These are phyloP conservation scores for Lacerta agilis DNA, from an alignment of 2,797 vertebrate genomes.

Conservation along the genomic window DNA sequence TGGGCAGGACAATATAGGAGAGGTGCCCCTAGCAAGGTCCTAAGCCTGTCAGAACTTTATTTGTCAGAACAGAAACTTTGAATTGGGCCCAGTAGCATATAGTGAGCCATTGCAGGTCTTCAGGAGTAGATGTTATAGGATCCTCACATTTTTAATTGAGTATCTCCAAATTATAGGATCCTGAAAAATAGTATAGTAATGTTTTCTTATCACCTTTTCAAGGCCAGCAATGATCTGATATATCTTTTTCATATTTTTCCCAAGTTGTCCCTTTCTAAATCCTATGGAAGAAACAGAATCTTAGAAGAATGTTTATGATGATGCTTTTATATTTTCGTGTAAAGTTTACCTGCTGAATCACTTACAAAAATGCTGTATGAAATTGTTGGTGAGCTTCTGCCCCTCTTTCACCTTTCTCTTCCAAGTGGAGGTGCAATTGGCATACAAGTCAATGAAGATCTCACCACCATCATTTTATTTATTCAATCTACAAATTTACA, in stretches of 20 bases:
- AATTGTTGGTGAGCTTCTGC: neutral
- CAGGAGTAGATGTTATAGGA: too few relatives aligned
- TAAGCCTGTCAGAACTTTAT: too few relatives aligned
- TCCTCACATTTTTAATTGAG: neutral
- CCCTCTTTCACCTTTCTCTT: neutral
- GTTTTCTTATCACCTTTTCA: neutral
- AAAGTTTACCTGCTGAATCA: neutral
- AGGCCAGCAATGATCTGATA: neutral
- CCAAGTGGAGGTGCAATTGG: neutral
- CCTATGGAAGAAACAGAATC: neutral
- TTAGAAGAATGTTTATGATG: neutral
- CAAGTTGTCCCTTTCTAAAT: neutral
- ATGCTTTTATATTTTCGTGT: neutral
- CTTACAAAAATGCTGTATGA: neutral
- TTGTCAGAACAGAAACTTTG: too few relatives aligned
- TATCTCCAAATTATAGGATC: neutral
- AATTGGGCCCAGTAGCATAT: too few relatives aligned
- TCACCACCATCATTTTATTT: neutral
- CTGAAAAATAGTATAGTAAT: neutral
- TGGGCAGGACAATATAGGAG: too few relatives aligned
- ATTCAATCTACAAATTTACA: too few relatives aligned
- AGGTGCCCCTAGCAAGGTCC: too few relatives aligned
- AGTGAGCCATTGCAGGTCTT: too few relatives aligned
- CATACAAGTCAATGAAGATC: neutral
- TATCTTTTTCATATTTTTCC: neutral